Percentiles rank a stretch among this genome's conserved stretches.
Evolutionary conservation across 2,113 vertebrate genomes (phyloP).

Genomic region (Brachypteracias leptosomus): DNA sequence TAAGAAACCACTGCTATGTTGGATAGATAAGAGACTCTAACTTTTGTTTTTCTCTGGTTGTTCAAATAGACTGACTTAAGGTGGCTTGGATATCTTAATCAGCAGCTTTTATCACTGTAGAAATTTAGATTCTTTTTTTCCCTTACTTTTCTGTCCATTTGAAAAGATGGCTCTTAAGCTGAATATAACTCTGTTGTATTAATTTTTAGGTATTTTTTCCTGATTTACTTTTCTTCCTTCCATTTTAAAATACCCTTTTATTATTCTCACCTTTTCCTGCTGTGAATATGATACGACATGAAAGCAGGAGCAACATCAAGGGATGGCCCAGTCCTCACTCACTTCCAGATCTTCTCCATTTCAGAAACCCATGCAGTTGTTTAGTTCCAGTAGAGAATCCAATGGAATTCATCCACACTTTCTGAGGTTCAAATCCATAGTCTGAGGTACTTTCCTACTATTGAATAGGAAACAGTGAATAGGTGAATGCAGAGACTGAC

Average conservation of each 20-base stretch:
- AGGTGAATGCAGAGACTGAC: neutral
- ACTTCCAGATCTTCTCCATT: neutral
- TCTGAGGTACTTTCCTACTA: neutral
- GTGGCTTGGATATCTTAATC: neutral
- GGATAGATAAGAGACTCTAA: neutral
- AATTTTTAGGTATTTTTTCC: neutral
- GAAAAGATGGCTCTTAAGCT: neutral
- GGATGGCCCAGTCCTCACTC: neutral
- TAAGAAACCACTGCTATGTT: neutral
- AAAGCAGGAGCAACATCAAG: neutral
- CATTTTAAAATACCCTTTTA: neutral
- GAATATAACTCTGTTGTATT: neutral
- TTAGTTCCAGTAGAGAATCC: neutral
- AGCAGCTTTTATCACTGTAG: neutral
- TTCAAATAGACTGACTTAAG: neutral
- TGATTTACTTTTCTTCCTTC: neutral
- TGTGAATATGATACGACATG: neutral
- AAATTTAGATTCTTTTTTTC: neutral
- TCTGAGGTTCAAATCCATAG: neutral
- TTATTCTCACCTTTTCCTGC: neutral
- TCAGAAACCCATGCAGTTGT: neutral
- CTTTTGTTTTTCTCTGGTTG: neutral
- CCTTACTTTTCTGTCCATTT: neutral
- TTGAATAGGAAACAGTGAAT: neutral
- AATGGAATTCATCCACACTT: neutral